Evolutionary conservation across 1,140 invertebrate genomes (phyloP).

Genomic region (Drosophila truncata): DNA sequence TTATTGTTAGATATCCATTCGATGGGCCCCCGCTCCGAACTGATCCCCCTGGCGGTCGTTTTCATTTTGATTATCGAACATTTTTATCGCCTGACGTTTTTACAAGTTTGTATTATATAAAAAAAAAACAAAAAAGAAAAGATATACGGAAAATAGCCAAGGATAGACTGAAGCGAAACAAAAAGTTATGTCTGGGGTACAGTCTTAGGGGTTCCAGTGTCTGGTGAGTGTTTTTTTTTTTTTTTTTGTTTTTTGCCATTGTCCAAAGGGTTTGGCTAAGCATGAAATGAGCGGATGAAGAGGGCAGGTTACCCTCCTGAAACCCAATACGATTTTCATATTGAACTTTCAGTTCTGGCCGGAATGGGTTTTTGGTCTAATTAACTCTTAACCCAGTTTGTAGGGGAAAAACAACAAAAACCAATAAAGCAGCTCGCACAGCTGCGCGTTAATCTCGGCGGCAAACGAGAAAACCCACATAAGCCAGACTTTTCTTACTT

Average conservation of each 20-base stretch:
- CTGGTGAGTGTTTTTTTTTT: neutral
- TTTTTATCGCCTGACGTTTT: constrained; percentile 68
- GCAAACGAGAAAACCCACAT: constrained; percentile 23
- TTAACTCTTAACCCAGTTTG: constrained; percentile 60
- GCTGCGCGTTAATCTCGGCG: constrained; percentile 49
- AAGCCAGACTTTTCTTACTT: constrained; percentile 21
- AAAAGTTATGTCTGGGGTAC: constrained; percentile 59
- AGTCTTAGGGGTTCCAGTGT: constrained; percentile 40
- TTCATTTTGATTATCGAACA: constrained; percentile 68
- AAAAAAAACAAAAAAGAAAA: constrained; percentile 12
- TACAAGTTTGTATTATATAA: constrained; percentile 59
- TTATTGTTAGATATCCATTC: constrained; percentile 51
- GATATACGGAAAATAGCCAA: constrained; percentile 1
- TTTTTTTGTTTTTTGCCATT: constrained; percentile 28
- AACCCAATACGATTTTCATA: constrained; percentile 49
- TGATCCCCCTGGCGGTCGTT: constrained; percentile 48
- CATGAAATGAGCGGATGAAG: constrained; percentile 39
- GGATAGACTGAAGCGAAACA: constrained; percentile 29
- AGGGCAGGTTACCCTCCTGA: constrained; percentile 22
- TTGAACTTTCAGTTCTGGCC: constrained; percentile 49
- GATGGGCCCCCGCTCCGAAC: constrained; percentile 10
- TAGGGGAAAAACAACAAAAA: constrained; percentile 13
- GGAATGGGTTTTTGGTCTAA: constrained; percentile 46
- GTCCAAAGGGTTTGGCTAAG: constrained; percentile 49
- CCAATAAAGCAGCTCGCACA: constrained; percentile 37